Evolutionary conservation across 2,797 vertebrate species (phyloP), one percentile per base, ranked within the genome.

Genomic region (Pipistrellus kuhlii): DNA sequence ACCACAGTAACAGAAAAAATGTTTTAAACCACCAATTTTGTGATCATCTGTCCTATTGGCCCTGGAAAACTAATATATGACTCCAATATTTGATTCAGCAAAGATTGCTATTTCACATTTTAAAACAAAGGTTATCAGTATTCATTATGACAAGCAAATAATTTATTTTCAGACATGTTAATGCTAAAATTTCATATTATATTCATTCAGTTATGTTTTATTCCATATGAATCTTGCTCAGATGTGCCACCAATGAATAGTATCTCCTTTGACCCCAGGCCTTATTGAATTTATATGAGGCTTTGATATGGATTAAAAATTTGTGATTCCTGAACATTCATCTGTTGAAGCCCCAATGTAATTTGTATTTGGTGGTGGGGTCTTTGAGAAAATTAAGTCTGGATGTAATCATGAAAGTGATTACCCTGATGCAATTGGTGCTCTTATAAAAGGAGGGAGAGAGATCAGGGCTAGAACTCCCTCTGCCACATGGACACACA

Each of bases 181-280:
- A 25, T 72, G 27, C 6, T 51, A 80, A 68, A 48, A n/a, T 25
- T 73, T 1, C 0, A 38, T 59, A 41, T 72, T 78, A 73, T 38
- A 25, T 77, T 48, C 10, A 86, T 81, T 55, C 2, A 6, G 14
- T 48, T 44, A 57, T 12, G 3, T 23, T 86, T 48, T 69, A 23
- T 18, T 57, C 30, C 25, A 41, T 64, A n/a, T 0, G 32, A 53
- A 8, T 27, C 6, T 89, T 80, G 10, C 5, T 12, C 64, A 4
- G 8, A 59, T 25, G 8, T 84, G 20, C 32, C n/a, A 44, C 11
- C 17, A 38, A 2, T 68, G 5, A 38, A 20, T 48, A 71, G 7
- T 6, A 13, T 4, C 2, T 15, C 11, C 27, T 12, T 25, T 46
- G 13, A 57, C n/a, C 5, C 8, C 1, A 41, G 18, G 2, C 9